Percentiles rank a stretch among this genome's conserved stretches.
Conservation (phyloP, 2,888 invertebrate genomes). For the Leucophenga maculata region DNA sequence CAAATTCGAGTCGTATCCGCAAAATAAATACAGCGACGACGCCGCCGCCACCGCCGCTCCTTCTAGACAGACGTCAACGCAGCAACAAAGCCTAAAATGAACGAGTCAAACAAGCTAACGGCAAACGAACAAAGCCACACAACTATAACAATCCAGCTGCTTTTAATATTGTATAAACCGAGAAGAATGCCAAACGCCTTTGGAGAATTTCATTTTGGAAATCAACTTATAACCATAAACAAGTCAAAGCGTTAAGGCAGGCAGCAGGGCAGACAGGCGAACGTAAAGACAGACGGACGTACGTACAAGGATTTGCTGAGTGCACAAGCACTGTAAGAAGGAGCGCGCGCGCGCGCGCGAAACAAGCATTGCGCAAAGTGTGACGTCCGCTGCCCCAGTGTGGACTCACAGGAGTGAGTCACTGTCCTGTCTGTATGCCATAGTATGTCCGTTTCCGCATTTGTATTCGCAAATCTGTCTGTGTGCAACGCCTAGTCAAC, state of each 20-base stretch:
- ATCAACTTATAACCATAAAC: constrained; percentile 63
- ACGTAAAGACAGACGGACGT: neutral
- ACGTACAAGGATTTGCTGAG: neutral
- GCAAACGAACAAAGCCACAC: neutral
- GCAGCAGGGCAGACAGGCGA: neutral
- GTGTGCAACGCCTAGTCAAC: neutral
- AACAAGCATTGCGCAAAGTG: constrained; percentile 13
- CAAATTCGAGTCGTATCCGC: neutral
- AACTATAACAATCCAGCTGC: neutral
- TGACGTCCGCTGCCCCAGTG: neutral
- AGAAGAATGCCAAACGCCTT: constrained; percentile 39
- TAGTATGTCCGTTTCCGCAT: neutral
- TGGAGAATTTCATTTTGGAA: constrained; percentile 56
- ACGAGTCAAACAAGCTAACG: neutral
- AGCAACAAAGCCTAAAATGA: neutral
- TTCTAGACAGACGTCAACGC: constrained; percentile 1
- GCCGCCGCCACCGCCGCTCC: constrained; percentile 13
- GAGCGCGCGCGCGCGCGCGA: too few species aligned
- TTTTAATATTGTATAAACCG: constrained; percentile 6
- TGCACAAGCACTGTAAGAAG: neutral
- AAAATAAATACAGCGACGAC: neutral
- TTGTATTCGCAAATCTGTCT: neutral
- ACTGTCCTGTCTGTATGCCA: neutral
- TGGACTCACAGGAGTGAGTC: neutral
- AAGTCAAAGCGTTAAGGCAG: constrained; percentile 41